Evolutionary conservation across 2,797 vertebrate genomes (phyloP).

Genomic region (Coregonus suidteri): DNA sequence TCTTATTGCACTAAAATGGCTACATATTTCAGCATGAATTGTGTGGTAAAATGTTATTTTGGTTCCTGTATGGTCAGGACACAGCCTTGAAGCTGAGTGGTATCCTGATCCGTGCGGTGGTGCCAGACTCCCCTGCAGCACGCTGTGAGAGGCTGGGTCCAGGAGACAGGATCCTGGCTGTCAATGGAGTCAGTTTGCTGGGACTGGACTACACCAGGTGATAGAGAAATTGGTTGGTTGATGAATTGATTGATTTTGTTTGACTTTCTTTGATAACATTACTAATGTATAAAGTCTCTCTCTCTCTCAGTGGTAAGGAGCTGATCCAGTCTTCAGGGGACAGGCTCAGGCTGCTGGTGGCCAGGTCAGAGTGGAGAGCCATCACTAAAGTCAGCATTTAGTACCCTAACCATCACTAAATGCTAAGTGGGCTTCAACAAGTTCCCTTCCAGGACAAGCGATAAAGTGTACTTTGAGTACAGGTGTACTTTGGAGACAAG

Average conservation of each 20-base stretch:
- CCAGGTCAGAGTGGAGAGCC: slow-evolving; percentile 59
- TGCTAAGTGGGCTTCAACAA: slow-evolving; percentile 13
- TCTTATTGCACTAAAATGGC: background rate
- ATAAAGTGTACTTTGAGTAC: background rate
- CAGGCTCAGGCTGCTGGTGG: slow-evolving; percentile 70
- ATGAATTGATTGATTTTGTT: background rate
- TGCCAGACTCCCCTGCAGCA: slow-evolving; percentile 77
- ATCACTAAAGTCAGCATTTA: slow-evolving; percentile 49
- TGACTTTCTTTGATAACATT: background rate
- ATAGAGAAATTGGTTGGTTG: slow-evolving; percentile 5
- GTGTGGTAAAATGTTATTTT: background rate
- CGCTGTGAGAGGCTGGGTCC: slow-evolving; percentile 61
- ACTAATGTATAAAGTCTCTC: background rate
- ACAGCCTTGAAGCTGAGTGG: slow-evolving; percentile 64
- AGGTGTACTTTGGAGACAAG: background rate
- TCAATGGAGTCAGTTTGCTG: slow-evolving; percentile 76
- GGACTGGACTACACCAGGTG: slow-evolving; percentile 74
- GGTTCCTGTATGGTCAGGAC: slow-evolving; percentile 55
- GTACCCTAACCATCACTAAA: slow-evolving; percentile 38
- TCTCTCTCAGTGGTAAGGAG: slow-evolving; percentile 67
- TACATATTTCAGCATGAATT: background rate
- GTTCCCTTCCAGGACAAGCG: slow-evolving; percentile 22
- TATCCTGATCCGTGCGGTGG: slow-evolving; percentile 74
- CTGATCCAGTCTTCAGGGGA: slow-evolving; percentile 76
- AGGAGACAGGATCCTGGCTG: slow-evolving; percentile 79